phyloP scores from a whole-genome alignment of 2,888 invertebrate genomes.

The Conistra vaccinii region DNA sequence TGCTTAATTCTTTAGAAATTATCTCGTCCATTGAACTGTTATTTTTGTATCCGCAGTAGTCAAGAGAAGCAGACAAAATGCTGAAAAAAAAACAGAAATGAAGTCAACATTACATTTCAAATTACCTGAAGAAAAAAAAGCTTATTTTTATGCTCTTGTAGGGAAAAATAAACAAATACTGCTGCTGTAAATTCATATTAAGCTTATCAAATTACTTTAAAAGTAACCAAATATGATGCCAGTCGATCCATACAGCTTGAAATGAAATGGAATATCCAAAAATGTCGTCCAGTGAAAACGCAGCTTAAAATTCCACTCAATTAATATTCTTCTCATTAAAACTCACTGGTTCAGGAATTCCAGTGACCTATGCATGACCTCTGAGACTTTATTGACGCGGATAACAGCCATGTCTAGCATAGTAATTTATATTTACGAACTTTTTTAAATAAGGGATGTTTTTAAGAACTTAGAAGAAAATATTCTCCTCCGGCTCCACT shows the following conservation, averaged over 20 bases:
- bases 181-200: neutral
- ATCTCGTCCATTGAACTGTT: no score
- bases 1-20: no score
- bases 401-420: conserved; percentile 35
- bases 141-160: no score
- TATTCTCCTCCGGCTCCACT: neutral
- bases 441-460: neutral
- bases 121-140: no score
- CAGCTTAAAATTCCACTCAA: conserved; percentile 52
- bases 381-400: conserved; percentile 47
- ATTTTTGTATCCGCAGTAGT: no score
- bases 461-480: neutral
- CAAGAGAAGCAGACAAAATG: no score
- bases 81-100: no score
- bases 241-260: neutral
- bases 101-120: no score
- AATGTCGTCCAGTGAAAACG: conserved; percentile 6
- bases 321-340: conserved; percentile 67
- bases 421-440: conserved; percentile 20
- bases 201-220: neutral
- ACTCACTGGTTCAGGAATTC: conserved; percentile 58
- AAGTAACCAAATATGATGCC: neutral
- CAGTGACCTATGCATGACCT: conserved; percentile 60
- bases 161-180: neutral
- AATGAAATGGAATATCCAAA: neutral